A percentile compares a stretch with the other conserved stretches of the same genome.
These are phyloP conservation scores for Campoletis sonorensis DNA, from an alignment of 1,140 invertebrate genomes.

Conservation along the genomic window DNA sequence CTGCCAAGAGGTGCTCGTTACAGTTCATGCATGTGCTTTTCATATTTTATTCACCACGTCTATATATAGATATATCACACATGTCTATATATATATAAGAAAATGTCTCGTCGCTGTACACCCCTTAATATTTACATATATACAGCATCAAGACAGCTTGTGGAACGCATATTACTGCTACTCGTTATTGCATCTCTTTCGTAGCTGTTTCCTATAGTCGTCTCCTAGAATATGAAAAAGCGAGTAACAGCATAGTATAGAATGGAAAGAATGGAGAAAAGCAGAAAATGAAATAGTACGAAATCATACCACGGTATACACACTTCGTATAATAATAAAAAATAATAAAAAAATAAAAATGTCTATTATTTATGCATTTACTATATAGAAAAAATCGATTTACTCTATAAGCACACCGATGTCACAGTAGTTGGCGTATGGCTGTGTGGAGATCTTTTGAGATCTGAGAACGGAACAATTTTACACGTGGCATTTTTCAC, in stretches of 20 bases:
- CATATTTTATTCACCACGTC: not conserved
- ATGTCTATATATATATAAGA: not conserved
- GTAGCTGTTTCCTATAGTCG: not conserved
- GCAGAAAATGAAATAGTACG: not conserved
- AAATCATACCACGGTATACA: not conserved
- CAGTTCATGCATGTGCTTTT: conserved; percentile 14
- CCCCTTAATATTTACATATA: not conserved
- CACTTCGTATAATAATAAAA: not conserved
- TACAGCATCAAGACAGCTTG: conserved; percentile 3
- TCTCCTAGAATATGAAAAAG: not conserved
- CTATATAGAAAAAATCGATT: too few species aligned
- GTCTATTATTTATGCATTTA: too few species aligned
- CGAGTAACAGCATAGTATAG: not conserved
- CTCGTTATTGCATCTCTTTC: conserved; percentile 22
- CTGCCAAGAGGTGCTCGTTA: not conserved
- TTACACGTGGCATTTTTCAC: too few species aligned
- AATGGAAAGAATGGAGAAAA: not conserved
- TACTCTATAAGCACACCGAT: too few species aligned
- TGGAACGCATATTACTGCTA: conserved; percentile 11
- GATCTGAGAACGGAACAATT: too few species aligned
- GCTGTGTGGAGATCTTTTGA: too few species aligned
- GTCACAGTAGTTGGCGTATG: too few species aligned
- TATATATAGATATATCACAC: too few species aligned
- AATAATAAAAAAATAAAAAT: conserved; percentile 13
- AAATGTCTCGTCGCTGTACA: conserved; percentile 1